Percentiles rank a stretch among this genome's conserved stretches.
phyloP scores from a whole-genome alignment of 2,888 invertebrate genomes.

The Pterobdella sp. region DNA sequence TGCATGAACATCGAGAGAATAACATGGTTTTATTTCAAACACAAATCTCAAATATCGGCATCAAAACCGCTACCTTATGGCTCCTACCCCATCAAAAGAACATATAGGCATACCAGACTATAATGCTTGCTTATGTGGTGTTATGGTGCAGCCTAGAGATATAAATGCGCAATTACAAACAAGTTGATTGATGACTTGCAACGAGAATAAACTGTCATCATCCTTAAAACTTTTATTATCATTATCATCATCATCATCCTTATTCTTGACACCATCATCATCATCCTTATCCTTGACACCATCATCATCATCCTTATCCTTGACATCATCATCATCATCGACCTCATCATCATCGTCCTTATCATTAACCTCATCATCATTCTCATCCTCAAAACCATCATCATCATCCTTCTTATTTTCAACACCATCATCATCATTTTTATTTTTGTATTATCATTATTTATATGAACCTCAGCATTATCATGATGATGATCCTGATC shows the following conservation, averaged over 20 bases:
- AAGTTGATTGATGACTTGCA: too few relatives aligned
- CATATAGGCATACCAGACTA: too few relatives aligned
- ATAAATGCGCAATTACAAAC: too few relatives aligned
- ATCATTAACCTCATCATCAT: background rate
- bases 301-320: background rate
- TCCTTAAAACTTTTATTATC: background rate
- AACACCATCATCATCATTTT: background rate
- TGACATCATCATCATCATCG: background rate
- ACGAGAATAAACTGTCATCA: too few relatives aligned
- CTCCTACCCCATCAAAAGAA: too few relatives aligned
- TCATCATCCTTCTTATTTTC: background rate
- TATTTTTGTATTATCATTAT: background rate
- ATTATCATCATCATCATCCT: background rate
- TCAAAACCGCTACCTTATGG: too few relatives aligned
- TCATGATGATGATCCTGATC: background rate
- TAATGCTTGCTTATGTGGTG: too few relatives aligned
- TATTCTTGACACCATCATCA: background rate
- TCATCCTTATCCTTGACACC: background rate
- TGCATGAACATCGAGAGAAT: too few relatives aligned
- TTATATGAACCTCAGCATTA: background rate
- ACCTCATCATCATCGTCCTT: background rate
- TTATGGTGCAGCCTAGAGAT: too few relatives aligned
- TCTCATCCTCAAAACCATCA: background rate
- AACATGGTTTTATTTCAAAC: too few relatives aligned
- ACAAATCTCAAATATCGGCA: too few relatives aligned